Base-by-base conservation (phyloP, 1,140 invertebrate genomes). In the Drosophila hydei region DNA sequence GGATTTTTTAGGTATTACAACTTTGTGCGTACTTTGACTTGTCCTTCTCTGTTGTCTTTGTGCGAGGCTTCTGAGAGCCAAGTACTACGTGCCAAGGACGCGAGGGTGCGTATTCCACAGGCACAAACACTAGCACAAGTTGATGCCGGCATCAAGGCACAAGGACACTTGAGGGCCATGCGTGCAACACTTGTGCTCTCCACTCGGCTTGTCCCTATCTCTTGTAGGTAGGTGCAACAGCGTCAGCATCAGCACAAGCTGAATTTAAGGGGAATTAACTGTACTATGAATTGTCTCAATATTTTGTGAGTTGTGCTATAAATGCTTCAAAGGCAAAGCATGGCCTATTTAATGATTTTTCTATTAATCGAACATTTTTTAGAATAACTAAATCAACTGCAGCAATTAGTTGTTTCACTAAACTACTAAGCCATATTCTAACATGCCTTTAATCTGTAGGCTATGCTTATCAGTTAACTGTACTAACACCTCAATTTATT, bases 1-100 rank as follows among this genome's bases (percentile, higher is more conserved):
- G 19, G 27, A 42, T 23, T 19, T 52, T 42, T 72, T 11, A 45
- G 68, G 62, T 61, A 43, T 64, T 55, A 36, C 54, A 62, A 62
- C 5, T 74, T 78, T 75, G 51, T 73, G 50, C 43, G 64, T 64
- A 64, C 16, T 60, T 59, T 56, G 42, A 14, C 51, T 48, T 79
- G 52, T 75, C 75, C 81, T 75, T 85, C 74, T 74, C 63, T 40
- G 60, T 47, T 81, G 80, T 65, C 74, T 85, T 65, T 87, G 65
- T 50, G 60, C 56, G 59, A 33, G 61, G 54, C 43, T 43, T 23
- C 50, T 23, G 23, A 43, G 60, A 50, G 62, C 14, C 52, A 52
- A 62, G 48, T n/a, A 55, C 18, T 61, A 58, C 45, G 9, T 62
- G 42, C 48, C 79, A 84, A 84, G 79, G 79, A 75, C 79, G 67